Evolutionary conservation across 2,797 vertebrate species (phyloP), one percentile per base, ranked within the genome.

Genomic region (Crocidura indochinensis): DNA sequence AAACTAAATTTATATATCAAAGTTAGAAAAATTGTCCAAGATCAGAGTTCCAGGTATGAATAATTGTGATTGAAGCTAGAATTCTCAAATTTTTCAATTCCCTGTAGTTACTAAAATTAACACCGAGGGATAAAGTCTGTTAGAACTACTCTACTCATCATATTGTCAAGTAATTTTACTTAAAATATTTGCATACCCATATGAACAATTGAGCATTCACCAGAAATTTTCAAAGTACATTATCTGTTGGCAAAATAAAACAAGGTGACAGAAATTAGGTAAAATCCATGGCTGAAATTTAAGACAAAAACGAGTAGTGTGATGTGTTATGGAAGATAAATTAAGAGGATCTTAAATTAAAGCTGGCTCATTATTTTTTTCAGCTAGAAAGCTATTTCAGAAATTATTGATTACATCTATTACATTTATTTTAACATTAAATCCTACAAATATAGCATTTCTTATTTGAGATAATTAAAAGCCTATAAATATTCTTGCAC

Each of bases 371-470:
- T 80, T 72, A 71, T 6, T 56, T 73, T 20, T 86, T 77, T 91
- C 27, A 27, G 64, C 12, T 72, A 84, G 46, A 73, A 19, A 0
- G 15, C 67, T 75, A 76, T 0, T 47, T 89, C 53, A 75, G 2
- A 5, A 20, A 20, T 65, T n/a, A 31, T 46, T 8, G 3, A 9
- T 68, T 2, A 56, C 85, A 65, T 60, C 56, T 38, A 38, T 38
- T 38, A 60, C 17, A 60, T 60, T 60, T 56, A 56, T 15, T 82
- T 91, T 92, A 74, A 53, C 12, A 90, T 24, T 7, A 86, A 71
- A 84, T 10, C 46, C 15, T 24, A 75, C 7, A 80, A 77, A 53
- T 82, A 56, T 17, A 29, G 3, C 68, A 91, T 60, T 83, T 73
- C 2, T 47, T 53, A 7, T 62, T 78, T 2, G 47, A 26, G 47